phyloP scores from a whole-genome alignment of 2,888 invertebrate species.

The Griposia aprilina region DNA sequence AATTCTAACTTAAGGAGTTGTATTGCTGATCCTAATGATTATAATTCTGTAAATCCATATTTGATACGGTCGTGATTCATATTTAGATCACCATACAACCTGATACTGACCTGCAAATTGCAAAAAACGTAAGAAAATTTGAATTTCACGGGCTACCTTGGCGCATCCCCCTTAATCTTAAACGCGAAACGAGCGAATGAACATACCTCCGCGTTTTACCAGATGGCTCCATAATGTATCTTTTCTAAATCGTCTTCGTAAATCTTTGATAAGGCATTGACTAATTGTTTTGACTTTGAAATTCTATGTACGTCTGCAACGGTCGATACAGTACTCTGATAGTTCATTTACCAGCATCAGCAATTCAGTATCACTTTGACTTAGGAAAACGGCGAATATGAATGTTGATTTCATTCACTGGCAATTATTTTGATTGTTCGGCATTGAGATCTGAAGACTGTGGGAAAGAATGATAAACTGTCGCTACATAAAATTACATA shows the following conservation, averaged over 20 bases:
- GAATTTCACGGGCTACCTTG: too few relatives aligned
- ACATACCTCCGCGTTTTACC: not conserved
- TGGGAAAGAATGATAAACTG: too few relatives aligned
- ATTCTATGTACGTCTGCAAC: not conserved
- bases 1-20: too few relatives aligned
- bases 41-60: too few relatives aligned
- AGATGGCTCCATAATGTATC: constrained; percentile 32
- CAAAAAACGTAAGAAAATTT: too few relatives aligned
- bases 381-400: not conserved
- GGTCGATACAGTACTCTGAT: not conserved
- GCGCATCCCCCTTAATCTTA: too few relatives aligned
- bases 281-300: constrained; percentile 22
- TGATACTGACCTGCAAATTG: too few relatives aligned
- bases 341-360: not conserved
- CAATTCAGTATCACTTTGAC: too few relatives aligned
- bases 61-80: too few relatives aligned
- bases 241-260: constrained; percentile 16
- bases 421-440: not conserved
- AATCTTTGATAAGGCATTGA: constrained; percentile 35
- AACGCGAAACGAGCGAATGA: not conserved
- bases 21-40: too few relatives aligned
- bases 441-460: not conserved
- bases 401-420: not conserved
- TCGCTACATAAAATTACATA: not conserved
- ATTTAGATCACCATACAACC: too few relatives aligned